A percentile compares a stretch with the other conserved stretches of the same genome.
Conservation (phyloP, 2,113 vertebrate species). For the Carassius carassius region DNA sequence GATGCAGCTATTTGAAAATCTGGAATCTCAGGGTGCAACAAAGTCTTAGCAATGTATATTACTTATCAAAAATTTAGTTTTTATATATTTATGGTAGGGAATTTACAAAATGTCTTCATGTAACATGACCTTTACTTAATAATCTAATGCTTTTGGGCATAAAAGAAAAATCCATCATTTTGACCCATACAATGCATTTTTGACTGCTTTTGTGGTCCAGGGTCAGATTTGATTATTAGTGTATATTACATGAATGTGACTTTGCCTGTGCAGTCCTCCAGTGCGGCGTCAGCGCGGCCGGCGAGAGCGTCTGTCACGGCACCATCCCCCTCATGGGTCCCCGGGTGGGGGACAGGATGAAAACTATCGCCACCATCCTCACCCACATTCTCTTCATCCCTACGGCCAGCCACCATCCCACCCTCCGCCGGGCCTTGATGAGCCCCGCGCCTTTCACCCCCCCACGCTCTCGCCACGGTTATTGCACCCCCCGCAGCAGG, state of each 20-base stretch:
- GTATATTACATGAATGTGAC: neutral
- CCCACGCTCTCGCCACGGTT: constrained; percentile 90
- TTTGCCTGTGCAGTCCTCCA: constrained; percentile 79
- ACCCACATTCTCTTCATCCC: constrained; percentile 71
- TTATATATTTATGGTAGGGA: too few species aligned
- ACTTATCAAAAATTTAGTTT: too few species aligned
- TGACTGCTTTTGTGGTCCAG: too few species aligned
- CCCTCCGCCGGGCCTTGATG: constrained; percentile 80
- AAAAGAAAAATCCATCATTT: too few species aligned
- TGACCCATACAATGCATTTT: too few species aligned
- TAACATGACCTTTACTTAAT: too few species aligned
- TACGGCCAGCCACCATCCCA: constrained; percentile 84
- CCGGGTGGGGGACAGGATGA: constrained; percentile 85
- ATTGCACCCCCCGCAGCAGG: constrained; percentile 92
- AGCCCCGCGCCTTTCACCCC: constrained; percentile 92
- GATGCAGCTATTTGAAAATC: too few species aligned
- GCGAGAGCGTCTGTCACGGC: constrained; percentile 86
- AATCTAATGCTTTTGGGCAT: too few species aligned
- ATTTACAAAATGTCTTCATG: too few species aligned
- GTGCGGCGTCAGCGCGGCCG: constrained; percentile 90
- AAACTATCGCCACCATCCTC: constrained; percentile 85
- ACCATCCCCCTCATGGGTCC: constrained; percentile 78
- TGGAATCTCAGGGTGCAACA: too few species aligned
- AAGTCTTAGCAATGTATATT: too few species aligned
- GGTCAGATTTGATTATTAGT: neutral